Evolutionary conservation across 1,140 invertebrate species (phyloP), one percentile per base, ranked within the genome.

Genomic region (Branchinecta lynchi): DNA sequence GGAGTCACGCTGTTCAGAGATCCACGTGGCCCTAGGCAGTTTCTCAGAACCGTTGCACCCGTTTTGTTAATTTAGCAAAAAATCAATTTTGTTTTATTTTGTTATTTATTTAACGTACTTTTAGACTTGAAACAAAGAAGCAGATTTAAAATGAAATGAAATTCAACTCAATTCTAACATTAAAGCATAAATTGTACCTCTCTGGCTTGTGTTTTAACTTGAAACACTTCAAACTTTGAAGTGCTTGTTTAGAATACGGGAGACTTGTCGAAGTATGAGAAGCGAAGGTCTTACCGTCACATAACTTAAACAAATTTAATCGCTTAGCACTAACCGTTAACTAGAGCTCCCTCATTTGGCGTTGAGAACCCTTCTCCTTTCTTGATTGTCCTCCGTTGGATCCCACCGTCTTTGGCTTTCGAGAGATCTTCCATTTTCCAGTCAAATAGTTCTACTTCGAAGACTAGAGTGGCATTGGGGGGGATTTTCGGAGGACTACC

Each of bases 401-500:
- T 92, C 43, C 89, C 86, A 71, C 86, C 87, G 81, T 95, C 90
- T 76, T 89, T 87, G 65, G 86, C 83, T 3, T 86, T 84, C 73
- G 89, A 90, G 9, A 97, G 74, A 81, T 98, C 94, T 81, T 96
- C 91, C 67, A 86, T 85, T 75, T 83, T 80, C 89, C 90, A 95
- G 71, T 85, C 83, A 44, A 93, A 81, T 77, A 94, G 84, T 81
- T 94, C 92, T 70, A 92, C 90, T 82, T 96, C 92, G 85, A 97
- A 93, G 72, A 92, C 84, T 6, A 99, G 80, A 2, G 91, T 96
- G 0, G 93, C 77, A 80, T 94, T 85, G n/a, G 89, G 85, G 21
- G 93, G 93, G 74, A 98, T 98, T 75, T 85, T 89, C 32, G 92
- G 92, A 3, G 89, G 88, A 76, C 84, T 88, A 44, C 94, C 95